Evolutionary conservation across 2,113 vertebrate genomes (phyloP).

Genomic region (Syrrhaptes paradoxus): DNA sequence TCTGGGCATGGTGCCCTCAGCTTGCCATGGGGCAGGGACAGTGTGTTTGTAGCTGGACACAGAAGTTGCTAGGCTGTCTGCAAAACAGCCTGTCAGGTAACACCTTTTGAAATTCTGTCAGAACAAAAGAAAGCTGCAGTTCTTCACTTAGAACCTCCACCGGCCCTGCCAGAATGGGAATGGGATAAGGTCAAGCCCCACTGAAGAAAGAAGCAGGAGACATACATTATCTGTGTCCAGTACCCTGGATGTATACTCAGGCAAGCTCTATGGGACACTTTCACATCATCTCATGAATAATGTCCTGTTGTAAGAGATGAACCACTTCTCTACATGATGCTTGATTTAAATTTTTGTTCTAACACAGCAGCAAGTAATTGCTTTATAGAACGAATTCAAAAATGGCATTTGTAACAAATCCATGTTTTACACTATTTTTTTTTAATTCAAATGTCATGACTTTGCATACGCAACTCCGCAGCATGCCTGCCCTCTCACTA

Average conservation of each 20-base stretch:
- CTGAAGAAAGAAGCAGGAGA: background rate
- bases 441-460: background rate
- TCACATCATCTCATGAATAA: background rate
- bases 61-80: background rate
- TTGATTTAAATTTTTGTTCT: background rate
- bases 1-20: accelerated
- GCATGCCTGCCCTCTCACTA: background rate
- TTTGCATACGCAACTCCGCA: background rate
- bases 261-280: background rate
- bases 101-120: accelerated
- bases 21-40: background rate
- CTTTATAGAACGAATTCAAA: background rate
- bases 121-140: background rate
- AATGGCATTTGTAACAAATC: background rate
- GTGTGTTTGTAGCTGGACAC: background rate
- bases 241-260: background rate
- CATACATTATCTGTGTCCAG: accelerated
- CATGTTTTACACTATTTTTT: background rate
- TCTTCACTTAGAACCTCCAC: background rate
- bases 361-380: background rate
- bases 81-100: background rate
- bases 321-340: background rate
- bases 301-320: background rate
- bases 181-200: background rate
- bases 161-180: background rate